phyloP scores from a whole-genome alignment of 2,113 vertebrate genomes.

The Apodemus sylvaticus region DNA sequence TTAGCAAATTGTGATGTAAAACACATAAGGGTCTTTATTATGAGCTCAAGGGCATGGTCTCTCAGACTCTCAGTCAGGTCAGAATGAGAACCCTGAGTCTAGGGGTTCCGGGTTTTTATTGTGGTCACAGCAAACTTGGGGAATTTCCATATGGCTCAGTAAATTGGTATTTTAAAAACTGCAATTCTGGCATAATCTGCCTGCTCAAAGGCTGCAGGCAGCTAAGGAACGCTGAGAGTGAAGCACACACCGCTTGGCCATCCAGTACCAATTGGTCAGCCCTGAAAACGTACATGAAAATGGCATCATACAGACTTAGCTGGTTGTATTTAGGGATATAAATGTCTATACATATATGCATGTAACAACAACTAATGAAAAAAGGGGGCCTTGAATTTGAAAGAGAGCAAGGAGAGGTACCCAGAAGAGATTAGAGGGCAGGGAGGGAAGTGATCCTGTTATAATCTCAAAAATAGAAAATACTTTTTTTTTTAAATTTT shows the following conservation, averaged over 20 bases:
- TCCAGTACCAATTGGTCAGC: background rate
- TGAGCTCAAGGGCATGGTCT: too few relatives aligned
- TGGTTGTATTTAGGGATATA: background rate
- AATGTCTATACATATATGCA: background rate
- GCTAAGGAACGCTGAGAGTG: background rate
- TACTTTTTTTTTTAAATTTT: background rate
- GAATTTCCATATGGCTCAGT: too few relatives aligned
- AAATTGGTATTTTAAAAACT: too few relatives aligned
- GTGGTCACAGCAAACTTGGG: too few relatives aligned
- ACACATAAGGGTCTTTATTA: too few relatives aligned
- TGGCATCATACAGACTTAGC: background rate
- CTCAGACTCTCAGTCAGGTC: too few relatives aligned
- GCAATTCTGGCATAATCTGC: background rate
- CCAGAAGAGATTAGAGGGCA: background rate
- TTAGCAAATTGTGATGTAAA: too few relatives aligned
- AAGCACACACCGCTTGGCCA: background rate
- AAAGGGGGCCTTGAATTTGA: background rate
- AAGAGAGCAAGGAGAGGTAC: background rate
- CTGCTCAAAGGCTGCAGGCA: background rate
- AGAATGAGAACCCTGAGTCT: too few relatives aligned
- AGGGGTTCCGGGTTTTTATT: too few relatives aligned
- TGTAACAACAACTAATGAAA: background rate
- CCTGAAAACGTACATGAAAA: background rate
- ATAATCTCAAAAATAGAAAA: background rate
- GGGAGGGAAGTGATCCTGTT: background rate